A percentile compares a stretch with the other conserved stretches of the same genome.
Conservation (phyloP, 2,113 vertebrate genomes). For the Athene cunicularia region DNA sequence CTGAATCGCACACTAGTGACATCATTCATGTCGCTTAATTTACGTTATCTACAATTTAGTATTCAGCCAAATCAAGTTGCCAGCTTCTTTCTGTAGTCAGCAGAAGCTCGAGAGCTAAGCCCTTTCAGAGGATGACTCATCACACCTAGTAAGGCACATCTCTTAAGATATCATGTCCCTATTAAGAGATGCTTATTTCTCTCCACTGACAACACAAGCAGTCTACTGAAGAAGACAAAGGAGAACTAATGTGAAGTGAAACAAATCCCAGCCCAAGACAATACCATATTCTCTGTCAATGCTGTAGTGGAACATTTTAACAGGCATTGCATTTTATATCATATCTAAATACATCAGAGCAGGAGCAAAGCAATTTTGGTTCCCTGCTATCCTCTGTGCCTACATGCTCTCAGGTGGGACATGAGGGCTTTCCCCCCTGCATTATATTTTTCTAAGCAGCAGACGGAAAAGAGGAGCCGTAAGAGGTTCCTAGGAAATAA, state of each 20-base stretch:
- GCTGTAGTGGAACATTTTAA: background rate
- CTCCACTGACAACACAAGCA: background rate
- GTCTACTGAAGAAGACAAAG: background rate
- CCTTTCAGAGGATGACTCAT: background rate
- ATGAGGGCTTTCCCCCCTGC: background rate
- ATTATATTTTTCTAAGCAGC: background rate
- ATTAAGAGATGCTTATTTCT: background rate
- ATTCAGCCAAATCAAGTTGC: background rate
- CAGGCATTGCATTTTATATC: background rate
- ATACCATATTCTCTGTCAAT: background rate
- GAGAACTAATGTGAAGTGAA: background rate
- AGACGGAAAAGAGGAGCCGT: background rate
- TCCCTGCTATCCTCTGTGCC: background rate
- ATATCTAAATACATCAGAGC: background rate
- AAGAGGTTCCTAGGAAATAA: background rate
- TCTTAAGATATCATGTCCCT: background rate
- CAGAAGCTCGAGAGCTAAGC: background rate
- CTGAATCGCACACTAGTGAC: background rate
- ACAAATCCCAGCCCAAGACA: background rate
- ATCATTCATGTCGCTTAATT: background rate
- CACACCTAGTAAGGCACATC: background rate
- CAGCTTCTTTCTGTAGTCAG: background rate
- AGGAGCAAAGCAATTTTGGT: background rate
- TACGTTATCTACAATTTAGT: background rate
- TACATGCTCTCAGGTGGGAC: background rate